Evolutionary conservation across 2,888 invertebrate species (phyloP), one percentile per base, ranked within the genome.

Genomic region (Shargacucullia verbasci): DNA sequence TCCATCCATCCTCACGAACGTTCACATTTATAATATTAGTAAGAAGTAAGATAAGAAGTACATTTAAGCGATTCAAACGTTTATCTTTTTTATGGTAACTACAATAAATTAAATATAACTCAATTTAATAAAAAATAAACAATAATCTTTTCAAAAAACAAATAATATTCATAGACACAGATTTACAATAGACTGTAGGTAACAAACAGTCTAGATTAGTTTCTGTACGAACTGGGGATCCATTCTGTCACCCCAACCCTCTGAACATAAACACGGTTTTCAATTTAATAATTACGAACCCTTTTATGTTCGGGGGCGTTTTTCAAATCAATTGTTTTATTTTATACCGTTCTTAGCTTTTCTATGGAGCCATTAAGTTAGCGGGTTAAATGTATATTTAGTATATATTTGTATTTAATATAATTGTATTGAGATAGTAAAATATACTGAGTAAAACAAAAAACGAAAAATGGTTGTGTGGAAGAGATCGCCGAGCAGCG

Each of bases 301-400:
- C 83, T 59, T 63, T 66, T 85, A 84, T 79, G 77, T 77, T 70
- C 73, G 83, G 75, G 85, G 90, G 87, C 83, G 88, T 89, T 92
- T 92, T 90, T 89, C 86, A 84, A 86, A 87, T 80, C 85, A 78
- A 91, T 92, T 92, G 92, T 92, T 92, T 92, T 90, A 91, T 89
- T 87, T 79, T 87, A 86, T 83, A 81, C 83, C 84, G 80, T 83
- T 82, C 83, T 81, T 79, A 79, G 83, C 82, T 81, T 83, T 83
- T 73, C 48, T 60, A 70, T 68, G 70, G 78, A 78, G 89, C 85
- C 66, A 65, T 33, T 44, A 75, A 80, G 59, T 31, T 5, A 44
- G 86, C 83, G 83, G 13, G 10, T 8, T 10, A 2, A 1, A 13
- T n/a, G n/a, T n/a, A n/a, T n/a, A n/a, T n/a, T n/a, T n/a, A n/a